Evolutionary conservation across 2,797 vertebrate species (phyloP).

Genomic region (Melanotaenia maccullochi): DNA sequence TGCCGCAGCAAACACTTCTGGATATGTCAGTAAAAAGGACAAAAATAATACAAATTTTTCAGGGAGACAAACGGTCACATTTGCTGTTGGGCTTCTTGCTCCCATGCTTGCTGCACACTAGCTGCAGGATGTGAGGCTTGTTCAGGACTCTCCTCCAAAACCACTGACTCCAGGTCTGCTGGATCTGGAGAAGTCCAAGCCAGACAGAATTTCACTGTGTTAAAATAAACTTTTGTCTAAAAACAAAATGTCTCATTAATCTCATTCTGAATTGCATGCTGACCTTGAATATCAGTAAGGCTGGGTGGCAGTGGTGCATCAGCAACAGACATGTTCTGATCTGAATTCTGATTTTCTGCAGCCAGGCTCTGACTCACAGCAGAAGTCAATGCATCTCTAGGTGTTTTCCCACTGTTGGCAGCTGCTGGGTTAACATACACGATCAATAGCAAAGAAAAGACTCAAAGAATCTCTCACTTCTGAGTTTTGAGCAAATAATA

Average conservation of each 20-base stretch:
- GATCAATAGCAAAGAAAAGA: neutral
- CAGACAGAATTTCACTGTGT: slow-evolving; percentile 1
- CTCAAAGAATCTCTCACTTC: neutral
- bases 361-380: slow-evolving; percentile 19
- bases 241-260: neutral
- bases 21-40: neutral
- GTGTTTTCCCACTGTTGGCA: slow-evolving; percentile 26
- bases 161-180: slow-evolving; percentile 88
- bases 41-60: neutral
- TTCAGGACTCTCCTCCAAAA: slow-evolving; percentile 82
- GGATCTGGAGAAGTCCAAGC: slow-evolving; percentile 73
- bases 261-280: slow-evolving; percentile 18
- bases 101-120: slow-evolving; percentile 86
- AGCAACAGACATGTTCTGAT: slow-evolving; percentile 33
- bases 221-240: neutral
- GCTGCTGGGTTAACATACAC: neutral
- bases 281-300: slow-evolving; percentile 64
- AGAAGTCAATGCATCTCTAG: slow-evolving; percentile 29
- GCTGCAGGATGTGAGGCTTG: slow-evolving; percentile 58
- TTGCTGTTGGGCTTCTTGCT: slow-evolving; percentile 68
- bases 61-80: slow-evolving; percentile 57
- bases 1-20: neutral
- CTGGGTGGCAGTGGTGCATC: slow-evolving; percentile 18
- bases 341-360: slow-evolving; percentile 28
- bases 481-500: neutral